Base-by-base conservation (phyloP, 2,888 invertebrate genomes). In the Mesochorus sp. region DNA sequence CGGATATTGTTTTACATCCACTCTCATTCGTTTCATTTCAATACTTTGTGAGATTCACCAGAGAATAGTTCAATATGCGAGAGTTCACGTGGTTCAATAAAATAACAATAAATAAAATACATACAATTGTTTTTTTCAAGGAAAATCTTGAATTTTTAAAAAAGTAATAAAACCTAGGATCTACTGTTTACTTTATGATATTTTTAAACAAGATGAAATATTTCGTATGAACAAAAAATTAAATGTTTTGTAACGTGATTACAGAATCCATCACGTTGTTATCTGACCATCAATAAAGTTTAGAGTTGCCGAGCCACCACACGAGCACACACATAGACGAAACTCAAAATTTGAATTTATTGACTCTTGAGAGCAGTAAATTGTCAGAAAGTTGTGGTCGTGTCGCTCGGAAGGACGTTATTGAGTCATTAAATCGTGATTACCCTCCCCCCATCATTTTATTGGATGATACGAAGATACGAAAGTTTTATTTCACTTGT, bases 371-470 rank as follows among this genome's bases (percentile, higher is more conserved):
- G 85, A 74, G 82, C 86, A 83, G 86, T 88, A 88, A 88, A 88
- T 88, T 86, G 86, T 83, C 76, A 81, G 83, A 81, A 81, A 82
- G 81, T 81, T 81, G 76, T 78, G 72, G 80, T 76, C 79, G 66
- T 64, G 73, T 59, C 44, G 39, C 68, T 81, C 80, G 68, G 80
- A 77, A 83, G 80, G 83, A 87, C 85, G 88, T 89, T 89, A 89
- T 89, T 88, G 89, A 87, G 87, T 88, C 86, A 88, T 88, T 89
- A 89, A 89, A 89, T 89, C 82, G 85, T 88, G 87, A 89, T 89
- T 89, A 89, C 85, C 84, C 81, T 83, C 81, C 82, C n/a, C n/a
- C n/a, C n/a, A n/a, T n/a, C 82, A 82, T 85, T 86, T 86, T 88
- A 89, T 88, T 87, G 88, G 86, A 68, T 79, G 87, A 86, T 87